phyloP scores from a whole-genome alignment of 2,888 invertebrate genomes.

The Calameuta pallipes region DNA sequence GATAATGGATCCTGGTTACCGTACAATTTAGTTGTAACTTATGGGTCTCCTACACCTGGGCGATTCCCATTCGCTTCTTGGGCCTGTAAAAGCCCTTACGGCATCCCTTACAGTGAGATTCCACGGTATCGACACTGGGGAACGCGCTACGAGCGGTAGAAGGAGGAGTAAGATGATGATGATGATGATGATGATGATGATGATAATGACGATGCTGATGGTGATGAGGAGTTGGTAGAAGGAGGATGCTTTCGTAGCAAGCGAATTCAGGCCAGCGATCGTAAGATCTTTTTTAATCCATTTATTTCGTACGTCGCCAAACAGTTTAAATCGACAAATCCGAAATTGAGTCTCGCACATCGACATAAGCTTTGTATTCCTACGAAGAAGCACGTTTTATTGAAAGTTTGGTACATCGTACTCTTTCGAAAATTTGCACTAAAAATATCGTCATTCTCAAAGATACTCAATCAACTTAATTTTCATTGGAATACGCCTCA shows the following conservation, averaged over 20 bases:
- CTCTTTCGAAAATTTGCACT: neutral
- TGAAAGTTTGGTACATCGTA: neutral
- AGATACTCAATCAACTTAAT: neutral
- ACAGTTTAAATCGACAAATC: neutral
- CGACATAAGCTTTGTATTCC: too few species aligned
- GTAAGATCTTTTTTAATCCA: neutral
- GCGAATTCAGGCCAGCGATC: neutral
- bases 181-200: neutral
- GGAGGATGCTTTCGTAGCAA: neutral
- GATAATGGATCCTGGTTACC: constrained; percentile 44
- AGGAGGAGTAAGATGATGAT: neutral
- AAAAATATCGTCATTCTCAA: neutral
- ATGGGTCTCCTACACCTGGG: constrained; percentile 27
- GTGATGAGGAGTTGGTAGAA: neutral
- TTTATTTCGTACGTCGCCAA: neutral
- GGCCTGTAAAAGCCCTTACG: neutral
- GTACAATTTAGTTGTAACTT: constrained; percentile 45
- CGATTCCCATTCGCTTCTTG: constrained; percentile 11
- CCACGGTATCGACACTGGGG: neutral
- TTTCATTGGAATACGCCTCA: neutral
- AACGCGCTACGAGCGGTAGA: neutral
- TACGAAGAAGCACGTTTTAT: too few species aligned
- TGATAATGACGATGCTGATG: neutral
- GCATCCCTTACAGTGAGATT: neutral
- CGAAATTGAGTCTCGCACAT: neutral